These are phyloP conservation scores for Grantiella picta DNA, from an alignment of 2,113 vertebrate genomes.

Conservation along the genomic window DNA sequence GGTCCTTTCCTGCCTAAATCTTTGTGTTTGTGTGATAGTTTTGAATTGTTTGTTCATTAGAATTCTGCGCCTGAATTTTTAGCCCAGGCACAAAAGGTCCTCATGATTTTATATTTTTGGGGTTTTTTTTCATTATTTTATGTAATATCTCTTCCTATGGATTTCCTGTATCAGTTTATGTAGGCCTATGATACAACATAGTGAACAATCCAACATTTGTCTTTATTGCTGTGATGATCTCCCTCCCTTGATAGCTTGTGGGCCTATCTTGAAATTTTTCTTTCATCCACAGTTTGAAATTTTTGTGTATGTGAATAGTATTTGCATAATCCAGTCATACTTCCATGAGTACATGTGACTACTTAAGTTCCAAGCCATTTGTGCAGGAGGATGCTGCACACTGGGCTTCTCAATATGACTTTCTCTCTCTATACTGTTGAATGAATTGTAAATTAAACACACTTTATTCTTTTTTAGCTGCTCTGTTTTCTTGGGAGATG, in stretches of 20 bases:
- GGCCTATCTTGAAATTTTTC: not conserved
- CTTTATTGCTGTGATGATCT: not conserved
- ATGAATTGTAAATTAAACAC: not conserved
- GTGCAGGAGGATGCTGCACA: not conserved
- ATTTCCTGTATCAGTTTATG: not conserved
- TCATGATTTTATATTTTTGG: not conserved
- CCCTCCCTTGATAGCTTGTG: not conserved
- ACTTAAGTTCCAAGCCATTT: not conserved
- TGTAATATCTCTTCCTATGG: not conserved
- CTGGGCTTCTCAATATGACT: not conserved
- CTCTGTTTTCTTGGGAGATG: not conserved
- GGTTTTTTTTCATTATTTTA: not conserved
- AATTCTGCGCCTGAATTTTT: not conserved
- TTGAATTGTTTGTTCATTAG: not conserved
- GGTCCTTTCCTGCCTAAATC: not conserved
- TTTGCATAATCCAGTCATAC: not conserved
- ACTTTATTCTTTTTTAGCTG: not conserved
- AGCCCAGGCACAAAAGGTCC: not conserved
- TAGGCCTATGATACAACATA: not conserved
- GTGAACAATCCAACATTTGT: not conserved
- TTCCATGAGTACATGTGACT: not conserved
- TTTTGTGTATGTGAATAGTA: not conserved
- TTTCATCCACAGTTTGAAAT: not conserved
- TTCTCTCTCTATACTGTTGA: not conserved
- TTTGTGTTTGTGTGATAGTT: not conserved